Conservation (phyloP, 2,113 vertebrate genomes). For the Sturnira hondurensis region DNA sequence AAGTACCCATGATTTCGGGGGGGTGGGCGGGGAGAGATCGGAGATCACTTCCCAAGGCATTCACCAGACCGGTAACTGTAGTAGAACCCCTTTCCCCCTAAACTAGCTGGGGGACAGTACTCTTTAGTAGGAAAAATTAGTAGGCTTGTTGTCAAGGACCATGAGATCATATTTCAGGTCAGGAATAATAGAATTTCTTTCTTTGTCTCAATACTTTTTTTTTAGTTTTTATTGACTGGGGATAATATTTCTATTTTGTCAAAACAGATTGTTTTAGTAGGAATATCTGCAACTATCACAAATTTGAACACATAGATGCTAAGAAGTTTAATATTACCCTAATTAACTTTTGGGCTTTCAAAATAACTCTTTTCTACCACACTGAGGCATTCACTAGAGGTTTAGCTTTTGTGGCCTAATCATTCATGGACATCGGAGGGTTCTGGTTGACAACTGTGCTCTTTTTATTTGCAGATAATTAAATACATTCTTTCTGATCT, state of each 20-base stretch:
- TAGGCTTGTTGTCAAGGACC: not conserved
- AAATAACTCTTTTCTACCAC: not conserved
- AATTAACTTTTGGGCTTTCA: not conserved
- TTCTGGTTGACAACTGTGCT: not conserved
- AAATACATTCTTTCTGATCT: not conserved
- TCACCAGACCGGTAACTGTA: not conserved
- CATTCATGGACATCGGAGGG: not conserved
- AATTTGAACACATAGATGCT: not conserved
- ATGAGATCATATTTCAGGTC: not conserved
- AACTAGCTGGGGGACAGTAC: not conserved
- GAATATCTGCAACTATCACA: not conserved
- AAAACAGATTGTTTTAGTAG: not conserved
- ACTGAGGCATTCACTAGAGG: not conserved
- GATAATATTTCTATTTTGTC: not conserved
- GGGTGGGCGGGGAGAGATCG: not conserved
- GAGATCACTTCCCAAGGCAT: slow-evolving; percentile 26
- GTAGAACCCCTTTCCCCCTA: not conserved
- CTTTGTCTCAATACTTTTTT: not conserved
- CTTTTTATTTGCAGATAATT: not conserved
- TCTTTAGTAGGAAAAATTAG: not conserved
- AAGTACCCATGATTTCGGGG: not conserved
- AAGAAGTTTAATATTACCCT: not conserved
- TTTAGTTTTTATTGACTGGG: not conserved
- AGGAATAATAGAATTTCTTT: slow-evolving; percentile 12
- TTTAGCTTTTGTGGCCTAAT: not conserved